Percentiles rank a stretch among this genome's conserved stretches.
phyloP scores from a whole-genome alignment of 2,888 invertebrate genomes.

The Dioctria linearis region DNA sequence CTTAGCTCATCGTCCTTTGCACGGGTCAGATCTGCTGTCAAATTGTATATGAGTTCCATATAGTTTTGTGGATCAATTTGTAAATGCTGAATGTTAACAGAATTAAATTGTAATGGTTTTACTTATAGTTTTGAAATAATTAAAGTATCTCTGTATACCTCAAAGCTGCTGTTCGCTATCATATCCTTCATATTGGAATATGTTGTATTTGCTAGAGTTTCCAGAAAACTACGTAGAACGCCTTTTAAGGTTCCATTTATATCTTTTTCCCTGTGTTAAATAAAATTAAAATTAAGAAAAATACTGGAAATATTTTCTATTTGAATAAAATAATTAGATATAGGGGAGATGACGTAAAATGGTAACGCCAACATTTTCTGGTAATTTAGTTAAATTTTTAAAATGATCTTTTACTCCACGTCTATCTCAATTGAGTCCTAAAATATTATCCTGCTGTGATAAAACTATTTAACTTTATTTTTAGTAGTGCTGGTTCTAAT shows the following conservation, averaged over 20 bases:
- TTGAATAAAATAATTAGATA: too few species aligned
- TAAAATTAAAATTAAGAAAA: not conserved
- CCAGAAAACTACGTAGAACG: slow-evolving; percentile 64
- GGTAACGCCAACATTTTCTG: too few species aligned
- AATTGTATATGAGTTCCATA: slow-evolving; percentile 68
- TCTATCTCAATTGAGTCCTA: too few species aligned
- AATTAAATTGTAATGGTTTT: not conserved
- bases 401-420: too few species aligned
- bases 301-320: slow-evolving; percentile 1
- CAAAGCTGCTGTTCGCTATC: too few species aligned
- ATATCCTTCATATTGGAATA: slow-evolving; percentile 65
- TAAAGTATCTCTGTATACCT: too few species aligned
- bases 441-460: too few species aligned
- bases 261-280: slow-evolving; percentile 51
- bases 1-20: slow-evolving; percentile 56
- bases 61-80: slow-evolving; percentile 65
- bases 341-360: too few species aligned
- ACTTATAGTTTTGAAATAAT: not conserved
- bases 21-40: slow-evolving; percentile 63
- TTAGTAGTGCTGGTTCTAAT: too few species aligned
- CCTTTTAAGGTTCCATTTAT: slow-evolving; percentile 54
- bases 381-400: too few species aligned
- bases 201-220: slow-evolving; percentile 69
- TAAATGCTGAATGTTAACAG: slow-evolving; percentile 60
- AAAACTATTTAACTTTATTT: too few species aligned